These are phyloP conservation scores for Sturmia bella DNA, from an alignment of 2,888 invertebrate genomes.

Conservation along the genomic window DNA sequence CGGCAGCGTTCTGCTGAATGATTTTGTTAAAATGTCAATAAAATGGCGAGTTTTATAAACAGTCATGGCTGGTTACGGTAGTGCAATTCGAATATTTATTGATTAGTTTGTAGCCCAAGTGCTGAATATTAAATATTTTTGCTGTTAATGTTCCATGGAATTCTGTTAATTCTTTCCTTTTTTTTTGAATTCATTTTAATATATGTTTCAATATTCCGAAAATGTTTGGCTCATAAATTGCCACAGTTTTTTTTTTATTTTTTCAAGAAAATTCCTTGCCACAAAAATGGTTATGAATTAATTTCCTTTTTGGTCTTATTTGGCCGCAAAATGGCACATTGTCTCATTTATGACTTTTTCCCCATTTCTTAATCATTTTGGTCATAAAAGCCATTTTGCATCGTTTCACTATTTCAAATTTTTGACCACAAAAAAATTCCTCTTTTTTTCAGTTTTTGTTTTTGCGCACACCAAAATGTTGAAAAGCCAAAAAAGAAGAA, in stretches of 20 bases:
- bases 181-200: not conserved
- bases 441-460: not conserved
- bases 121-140: too few relatives aligned
- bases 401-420: constrained; percentile 40
- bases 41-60: too few relatives aligned
- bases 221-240: constrained; percentile 45
- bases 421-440: constrained; percentile 17
- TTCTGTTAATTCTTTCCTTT: not conserved
- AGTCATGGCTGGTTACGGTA: too few relatives aligned
- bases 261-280: constrained; percentile 8
- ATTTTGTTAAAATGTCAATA: too few relatives aligned
- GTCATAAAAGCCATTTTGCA: constrained; percentile 36
- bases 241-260: constrained; percentile 5
- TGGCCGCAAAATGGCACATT: constrained; percentile 54
- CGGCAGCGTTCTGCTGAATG: too few relatives aligned
- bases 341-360: constrained; percentile 42
- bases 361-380: constrained; percentile 13
- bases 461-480: constrained; percentile 4
- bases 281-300: constrained; percentile 18
- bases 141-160: too few relatives aligned
- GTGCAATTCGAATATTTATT: too few relatives aligned
- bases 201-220: constrained; percentile 53
- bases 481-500: constrained; percentile 20
- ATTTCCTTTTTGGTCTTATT: constrained; percentile 43
- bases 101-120: too few relatives aligned